Evolutionary conservation across 2,888 invertebrate species (phyloP), one percentile per base, ranked within the genome.

Genomic region (Epirrhoe alternata): DNA sequence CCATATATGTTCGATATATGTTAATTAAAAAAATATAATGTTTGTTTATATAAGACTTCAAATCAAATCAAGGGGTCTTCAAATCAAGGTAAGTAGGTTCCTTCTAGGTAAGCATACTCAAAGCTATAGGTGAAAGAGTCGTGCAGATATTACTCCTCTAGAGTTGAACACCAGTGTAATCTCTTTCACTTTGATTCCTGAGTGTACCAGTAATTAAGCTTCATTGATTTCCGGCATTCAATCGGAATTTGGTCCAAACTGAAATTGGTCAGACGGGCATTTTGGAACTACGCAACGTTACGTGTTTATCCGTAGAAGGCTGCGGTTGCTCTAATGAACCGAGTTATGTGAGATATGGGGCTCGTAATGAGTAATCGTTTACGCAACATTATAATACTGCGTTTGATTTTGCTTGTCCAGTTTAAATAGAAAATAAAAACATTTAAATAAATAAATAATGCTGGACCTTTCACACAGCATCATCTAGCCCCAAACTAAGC

Each of bases 311-410:
- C 60, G 62, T 68, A 69, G 52, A 71, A 69, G 70, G 71, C 65
- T 70, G 62, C 42, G 66, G 63, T 63, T 67, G 65, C 42, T 61
- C 58, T 70, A 70, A 73, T 67, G 69, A 69, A 70, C 69, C 64
- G 59, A 69, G 65, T 70, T 66, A 66, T 61, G 57, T 67, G 64
- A 55, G 53, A n/a, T 67, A 67, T 60, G 60, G 47, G 55, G 45
- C 5, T 60, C 50, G 38, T 56, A 67, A 63, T 57, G 49, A 67
- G 60, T 35, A 58, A 53, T 58, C 31, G 31, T 17, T 30, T 58
- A 64, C 64, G 58, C 58, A 64, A 64, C 47, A 52, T 38, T 45
- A 52, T 30, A 33, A 62, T 57, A 7, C 52, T 47, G 42, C 35
- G 49, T 53, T 52, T 57, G 38, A 42, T 53, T 31, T 52, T 38